Evolutionary conservation across 1,140 invertebrate species (phyloP).

Genomic region (Carposina sasakii): DNA sequence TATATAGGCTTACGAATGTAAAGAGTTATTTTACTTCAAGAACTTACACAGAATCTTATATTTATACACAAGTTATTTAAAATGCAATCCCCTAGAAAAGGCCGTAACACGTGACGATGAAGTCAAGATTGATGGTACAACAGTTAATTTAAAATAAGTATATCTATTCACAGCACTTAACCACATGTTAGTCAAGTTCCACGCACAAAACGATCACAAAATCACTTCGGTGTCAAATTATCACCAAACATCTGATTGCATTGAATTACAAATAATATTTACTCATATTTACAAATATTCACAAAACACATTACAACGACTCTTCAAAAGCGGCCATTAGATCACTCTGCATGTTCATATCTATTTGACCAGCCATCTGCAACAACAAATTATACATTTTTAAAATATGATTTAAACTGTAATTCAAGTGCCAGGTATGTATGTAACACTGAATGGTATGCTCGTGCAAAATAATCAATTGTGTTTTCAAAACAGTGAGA

Average conservation of each 20-base stretch:
- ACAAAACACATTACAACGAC: constrained; percentile 79
- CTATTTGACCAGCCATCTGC: constrained; percentile 95
- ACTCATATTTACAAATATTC: constrained; percentile 57
- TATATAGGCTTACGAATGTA: constrained; percentile 67
- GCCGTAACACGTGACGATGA: constrained; percentile 48
- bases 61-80: constrained; percentile 64
- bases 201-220: constrained; percentile 63
- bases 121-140: constrained; percentile 62
- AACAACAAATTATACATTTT: constrained; percentile 52
- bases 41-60: constrained; percentile 66
- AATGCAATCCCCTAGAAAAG: constrained; percentile 59
- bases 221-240: constrained; percentile 55
- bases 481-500: too few species aligned
- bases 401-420: too few species aligned
- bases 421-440: too few species aligned
- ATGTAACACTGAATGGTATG: too few species aligned
- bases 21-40: constrained; percentile 64
- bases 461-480: too few species aligned
- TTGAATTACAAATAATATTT: constrained; percentile 44
- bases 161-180: constrained; percentile 72
- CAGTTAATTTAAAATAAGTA: constrained; percentile 66
- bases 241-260: constrained; percentile 56
- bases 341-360: constrained; percentile 99
- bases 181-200: constrained; percentile 66
- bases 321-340: constrained; percentile 98